Base-by-base conservation (phyloP, 1,140 invertebrate genomes). In the Zaprionus camerounensis region DNA sequence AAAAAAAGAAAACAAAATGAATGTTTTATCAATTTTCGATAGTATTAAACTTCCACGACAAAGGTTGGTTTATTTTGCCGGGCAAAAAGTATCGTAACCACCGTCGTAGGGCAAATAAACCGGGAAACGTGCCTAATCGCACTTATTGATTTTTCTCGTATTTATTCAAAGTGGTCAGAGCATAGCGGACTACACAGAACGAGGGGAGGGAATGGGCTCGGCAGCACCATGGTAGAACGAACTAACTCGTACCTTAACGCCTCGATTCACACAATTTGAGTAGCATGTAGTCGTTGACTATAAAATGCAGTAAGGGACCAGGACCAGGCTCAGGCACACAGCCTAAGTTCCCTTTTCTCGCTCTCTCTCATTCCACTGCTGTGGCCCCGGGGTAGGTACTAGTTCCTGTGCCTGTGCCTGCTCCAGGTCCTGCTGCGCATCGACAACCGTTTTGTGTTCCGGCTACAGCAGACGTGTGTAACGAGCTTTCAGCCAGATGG, bases 171-270 rank as follows among this genome's bases (percentile, higher is more conserved):
- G 79, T 78, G 85, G 80, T 53, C 75, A 70, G 68, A 53, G 38
- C 63, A 36, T 41, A 51, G 61, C 28, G 66, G 72, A 62, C 49
- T 22, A 58, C 7, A 41, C 28, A 55, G 15, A 7, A 3, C 12
- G 58, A 24, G 41, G 13, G 5, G 9, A 15, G 67, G 28, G 28
- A 26, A 41, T 49, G 13, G 28, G 36, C 62, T 70, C 17, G 41
- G n/a, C 55, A 78, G 70, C 53, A 76, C 11, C 70, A 87, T 87
- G 84, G 81, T 90, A 87, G 84, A 90, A 90, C 90, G 85, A 90
- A 90, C 85, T 90, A 90, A 88, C 85, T 88, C 86, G 85, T 88
- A 88, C 85, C 85, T 88, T 90, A 90, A 88, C 85, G 85, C 81
- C 85, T 90, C 81, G 85, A 90, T 88, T 88, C 85, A 88, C 85